phyloP scores from a whole-genome alignment of 2,797 vertebrate genomes.

The Schizopygopsis malacanthus region DNA sequence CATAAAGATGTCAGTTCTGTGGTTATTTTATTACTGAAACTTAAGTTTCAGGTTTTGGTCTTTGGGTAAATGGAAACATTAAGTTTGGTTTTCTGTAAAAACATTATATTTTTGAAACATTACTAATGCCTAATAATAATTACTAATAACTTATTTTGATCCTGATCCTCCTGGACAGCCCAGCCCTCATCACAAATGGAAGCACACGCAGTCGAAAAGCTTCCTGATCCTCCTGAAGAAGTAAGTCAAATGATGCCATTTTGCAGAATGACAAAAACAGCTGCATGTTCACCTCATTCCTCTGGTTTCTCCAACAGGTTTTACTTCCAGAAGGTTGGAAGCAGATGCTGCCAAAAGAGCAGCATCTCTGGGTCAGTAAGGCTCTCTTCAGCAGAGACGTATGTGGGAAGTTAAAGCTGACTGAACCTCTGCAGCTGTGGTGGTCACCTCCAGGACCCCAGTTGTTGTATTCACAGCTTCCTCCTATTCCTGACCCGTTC shows the following conservation, averaged over 20 bases:
- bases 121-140: too few relatives aligned
- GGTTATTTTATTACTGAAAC: background rate
- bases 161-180: background rate
- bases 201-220: background rate
- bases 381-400: conserved; percentile 16
- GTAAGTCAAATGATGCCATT: conserved; percentile 2
- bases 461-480: background rate
- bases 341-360: conserved; percentile 28
- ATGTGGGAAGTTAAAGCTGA: conserved; percentile 19
- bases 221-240: conserved; percentile 5
- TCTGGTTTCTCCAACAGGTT: background rate
- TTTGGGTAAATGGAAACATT: background rate
- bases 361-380: conserved; percentile 41
- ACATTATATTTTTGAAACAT: background rate
- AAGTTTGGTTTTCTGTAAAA: background rate
- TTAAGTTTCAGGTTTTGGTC: background rate
- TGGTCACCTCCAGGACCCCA: conserved; percentile 30
- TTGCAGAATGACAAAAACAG: background rate
- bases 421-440: conserved; percentile 32
- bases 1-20: background rate
- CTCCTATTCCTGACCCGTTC: conserved; percentile 15
- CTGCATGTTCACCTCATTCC: background rate
- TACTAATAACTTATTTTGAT: background rate
- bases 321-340: conserved; percentile 45
- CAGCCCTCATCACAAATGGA: background rate